Evolutionary conservation across 2,888 invertebrate species (phyloP), one percentile per base, ranked within the genome.

Genomic region (Minunthozetes semirufus): DNA sequence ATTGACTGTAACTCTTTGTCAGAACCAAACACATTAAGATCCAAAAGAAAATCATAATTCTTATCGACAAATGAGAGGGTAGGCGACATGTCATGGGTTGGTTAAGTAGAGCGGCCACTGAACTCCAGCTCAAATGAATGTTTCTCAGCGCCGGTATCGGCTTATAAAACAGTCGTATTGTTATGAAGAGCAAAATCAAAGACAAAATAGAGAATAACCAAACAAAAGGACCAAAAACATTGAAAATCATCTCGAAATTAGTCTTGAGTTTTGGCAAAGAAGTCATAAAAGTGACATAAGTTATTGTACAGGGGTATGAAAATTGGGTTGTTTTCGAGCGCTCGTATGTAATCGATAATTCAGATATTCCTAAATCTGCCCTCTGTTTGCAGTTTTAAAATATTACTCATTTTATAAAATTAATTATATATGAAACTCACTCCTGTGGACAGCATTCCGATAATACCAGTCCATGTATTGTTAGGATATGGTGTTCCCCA

Each of bases 1-100:
- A 73, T 42, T 56, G 56, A 73, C 61, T 59, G 22, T 73, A 73
- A n/a, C 53, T 38, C 17, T 22, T n/a, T 8, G 73, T 73, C 42
- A 73, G 22, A 3, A 73, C 59, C 9, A 73, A 22, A 63, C 22
- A 48, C 9, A 61, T n/a, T 1, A 63, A 22, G 29, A 53, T 53
- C 73, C 73, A 73, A 33, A 56, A 38, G 56, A 17, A 50, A 1
- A 73, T n/a, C 17, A 53, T 0, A 61, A 25, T 73, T 53, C 22
- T 59, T 33, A 72, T 15, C 1, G 73, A 61, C 6, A 29, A 4
- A 19, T 38, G 3, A 1, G 42, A 3, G 1, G 46, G 46, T 11
- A 68, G 42, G 5, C 33, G 19, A 22, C 13, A 22, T n/a, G 13
- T 22, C 19, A 42, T 68, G 2, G 38, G 38, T 68, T 68, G 68